Conservation (phyloP, 2,888 invertebrate genomes). For the Punctoribates punctum region DNA sequence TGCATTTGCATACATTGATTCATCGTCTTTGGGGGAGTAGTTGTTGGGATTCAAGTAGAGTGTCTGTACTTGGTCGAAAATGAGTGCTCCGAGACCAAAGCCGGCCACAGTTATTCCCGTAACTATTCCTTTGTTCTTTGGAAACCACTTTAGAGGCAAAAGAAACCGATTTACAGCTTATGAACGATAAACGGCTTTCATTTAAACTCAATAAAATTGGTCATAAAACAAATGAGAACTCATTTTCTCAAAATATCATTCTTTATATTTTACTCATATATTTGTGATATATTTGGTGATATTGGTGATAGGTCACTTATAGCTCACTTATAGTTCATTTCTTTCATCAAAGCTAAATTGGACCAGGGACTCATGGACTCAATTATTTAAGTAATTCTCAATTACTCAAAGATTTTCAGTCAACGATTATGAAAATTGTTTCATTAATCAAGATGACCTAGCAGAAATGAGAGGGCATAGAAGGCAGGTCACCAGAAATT, state of each 20-base stretch:
- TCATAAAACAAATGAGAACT: not conserved
- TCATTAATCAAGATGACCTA: no score
- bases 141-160: constrained; percentile 52
- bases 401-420: no score
- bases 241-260: not conserved
- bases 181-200: not conserved
- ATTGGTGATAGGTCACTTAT: no score
- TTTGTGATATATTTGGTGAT: no score
- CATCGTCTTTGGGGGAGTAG: constrained; percentile 46
- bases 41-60: constrained; percentile 54
- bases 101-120: constrained; percentile 54
- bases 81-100: constrained; percentile 53
- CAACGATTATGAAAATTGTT: no score
- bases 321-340: no score
- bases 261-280: not conserved
- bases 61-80: constrained; percentile 54
- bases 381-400: no score
- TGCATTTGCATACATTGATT: constrained; percentile 9
- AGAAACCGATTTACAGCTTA: not conserved
- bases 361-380: no score
- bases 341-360: no score
- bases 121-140: constrained; percentile 52
- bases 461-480: no score
- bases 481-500: no score
- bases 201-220: not conserved